Evolutionary conservation across 2,113 vertebrate genomes (phyloP).

Genomic region (Pteruthius melanotis): DNA sequence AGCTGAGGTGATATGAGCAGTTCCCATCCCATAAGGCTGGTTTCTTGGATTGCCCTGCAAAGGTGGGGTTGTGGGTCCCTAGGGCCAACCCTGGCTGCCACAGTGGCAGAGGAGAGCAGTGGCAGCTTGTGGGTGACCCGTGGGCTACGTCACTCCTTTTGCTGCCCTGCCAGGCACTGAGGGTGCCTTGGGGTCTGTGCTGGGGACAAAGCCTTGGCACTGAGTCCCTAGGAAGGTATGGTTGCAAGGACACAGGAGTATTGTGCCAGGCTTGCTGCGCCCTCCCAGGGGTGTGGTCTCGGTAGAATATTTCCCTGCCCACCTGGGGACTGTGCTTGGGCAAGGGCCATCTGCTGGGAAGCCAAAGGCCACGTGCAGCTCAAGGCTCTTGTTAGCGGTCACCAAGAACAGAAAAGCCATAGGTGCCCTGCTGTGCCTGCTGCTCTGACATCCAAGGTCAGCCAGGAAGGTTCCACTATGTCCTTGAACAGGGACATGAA

Average conservation of each 20-base stretch:
- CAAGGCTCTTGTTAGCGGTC: background rate
- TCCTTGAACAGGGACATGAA: background rate
- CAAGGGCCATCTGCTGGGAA: background rate
- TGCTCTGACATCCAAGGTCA: background rate
- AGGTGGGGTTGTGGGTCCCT: background rate
- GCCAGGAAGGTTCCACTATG: background rate
- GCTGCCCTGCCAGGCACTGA: background rate
- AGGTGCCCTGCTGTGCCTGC: background rate
- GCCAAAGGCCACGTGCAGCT: background rate
- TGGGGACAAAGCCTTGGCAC: background rate
- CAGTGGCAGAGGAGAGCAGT: background rate
- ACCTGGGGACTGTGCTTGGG: background rate
- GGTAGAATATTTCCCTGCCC: background rate
- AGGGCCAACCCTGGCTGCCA: background rate
- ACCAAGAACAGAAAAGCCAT: background rate
- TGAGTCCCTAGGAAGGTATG: background rate
- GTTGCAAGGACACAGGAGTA: background rate
- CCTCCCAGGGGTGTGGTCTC: background rate
- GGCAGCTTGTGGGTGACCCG: background rate
- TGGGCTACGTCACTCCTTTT: rapidly evolving
- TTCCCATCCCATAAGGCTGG: background rate
- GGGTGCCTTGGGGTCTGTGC: background rate
- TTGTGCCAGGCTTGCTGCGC: background rate
- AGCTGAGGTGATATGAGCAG: background rate
- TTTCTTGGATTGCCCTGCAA: background rate